Base-by-base conservation (phyloP, 2,888 invertebrate genomes). In the Drosophila meridionalis region DNA sequence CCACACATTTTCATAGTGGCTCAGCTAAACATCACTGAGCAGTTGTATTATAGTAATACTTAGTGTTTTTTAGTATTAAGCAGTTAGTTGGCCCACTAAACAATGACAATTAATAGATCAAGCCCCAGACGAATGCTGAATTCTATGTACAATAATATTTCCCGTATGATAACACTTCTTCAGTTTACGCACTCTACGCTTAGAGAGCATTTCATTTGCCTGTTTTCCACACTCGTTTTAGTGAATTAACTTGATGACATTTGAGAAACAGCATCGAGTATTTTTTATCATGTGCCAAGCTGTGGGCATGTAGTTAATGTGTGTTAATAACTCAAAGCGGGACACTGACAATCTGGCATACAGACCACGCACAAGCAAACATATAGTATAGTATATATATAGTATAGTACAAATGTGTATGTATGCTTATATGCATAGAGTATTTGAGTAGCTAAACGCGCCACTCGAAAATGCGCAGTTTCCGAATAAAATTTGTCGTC, bases 401-500 rank as follows among this genome's bases (percentile, higher is more conserved):
- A 11, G 26, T 11, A 26, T 12, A 36, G 20, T 28, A 32, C 3
- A 45, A 45, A 50, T 34, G 30, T 4, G 11, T 45, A 26, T 2
- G 5, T 42, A 14, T 40, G 2, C 30, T 12, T 28, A 38, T 36
- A 52, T 36, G 12, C 43, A 68, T 30, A 40, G 53, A 40, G 59
- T 69, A 70, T 69, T 55, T 60, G 36, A 55, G n/a, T 55, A 69
- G 58, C 73, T 52, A 69, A 68, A 68, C 57, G 61, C 38, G 61
- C 50, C 47, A 20, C 8, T 6, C 48, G 61, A 67, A 78, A 78
- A 75, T 77, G 80, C 77, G 77, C 63, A 77, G 75, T 77, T 77
- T 66, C 69, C 30, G 66, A 72, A 64, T 14, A 38, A 36, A 52
- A 36, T 36, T 36, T 8, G 30, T 75, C 42, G 65, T 34, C 48